Evolutionary conservation across 2,797 vertebrate genomes (phyloP), one percentile per base, ranked within the genome.

Genomic region (Buceros bicornis): DNA sequence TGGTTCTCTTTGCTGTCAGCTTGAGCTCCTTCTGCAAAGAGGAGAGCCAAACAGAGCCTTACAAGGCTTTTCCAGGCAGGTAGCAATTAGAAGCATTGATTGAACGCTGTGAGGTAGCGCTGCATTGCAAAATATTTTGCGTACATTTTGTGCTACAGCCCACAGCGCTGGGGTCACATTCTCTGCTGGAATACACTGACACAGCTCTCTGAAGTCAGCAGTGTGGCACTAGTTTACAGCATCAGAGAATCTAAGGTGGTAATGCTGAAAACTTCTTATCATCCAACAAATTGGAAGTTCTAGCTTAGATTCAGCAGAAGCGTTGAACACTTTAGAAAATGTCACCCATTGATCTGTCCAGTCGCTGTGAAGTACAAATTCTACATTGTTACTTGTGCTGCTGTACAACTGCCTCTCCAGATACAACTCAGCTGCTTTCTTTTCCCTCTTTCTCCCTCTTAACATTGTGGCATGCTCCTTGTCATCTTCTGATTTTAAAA

Each of bases 101-200:
- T 21, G 61, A 67, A 48, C 3, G 2, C 61, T 82, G 37, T n/a
- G 66, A 83, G 17, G 42, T 45, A 22, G 16, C n/a, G 15, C 54
- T 77, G 47, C 24, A 8, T 19, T 65, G 26, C 43, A 22, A 53
- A 57, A 24, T 64, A 8, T 45, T 82, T 73, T 87, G 33, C 31
- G 16, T 40, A 29, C 0, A 0, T 57, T 57, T 53, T 37, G 40
- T 65, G 61, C 40, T 82, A 5, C 25, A 33, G 17, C 40, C 60
- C 40, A 11, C 16, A 35, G 57, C 2, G 1, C 37, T 3, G 5
- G 6, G 5, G 6, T 66, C 4, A 0, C 2, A 9, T 80, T 93
- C 69, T 81, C 64, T n/a, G 3, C n/a, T 72, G 62, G 18, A 40
- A 51, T 54, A 43, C 79, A 69, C 31, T 60, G 53, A 21, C 0